phyloP scores from a whole-genome alignment of 2,888 invertebrate genomes.

The Sarcophaga rosellei region DNA sequence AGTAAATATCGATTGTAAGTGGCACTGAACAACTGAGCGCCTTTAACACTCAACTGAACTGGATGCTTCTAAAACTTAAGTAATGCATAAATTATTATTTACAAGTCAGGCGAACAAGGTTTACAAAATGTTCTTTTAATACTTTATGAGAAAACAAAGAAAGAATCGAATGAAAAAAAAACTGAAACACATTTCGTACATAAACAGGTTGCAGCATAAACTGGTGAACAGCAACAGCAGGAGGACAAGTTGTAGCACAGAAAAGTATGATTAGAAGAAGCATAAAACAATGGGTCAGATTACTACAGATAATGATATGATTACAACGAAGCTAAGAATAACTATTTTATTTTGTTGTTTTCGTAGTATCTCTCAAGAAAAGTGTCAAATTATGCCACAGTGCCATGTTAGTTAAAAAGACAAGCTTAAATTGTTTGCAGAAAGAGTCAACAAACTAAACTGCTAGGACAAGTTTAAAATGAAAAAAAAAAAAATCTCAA shows the following conservation, averaged over 20 bases:
- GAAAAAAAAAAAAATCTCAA: slow-evolving; percentile 1
- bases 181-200: background rate
- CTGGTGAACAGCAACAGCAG: no score
- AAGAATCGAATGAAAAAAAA: slow-evolving; percentile 1
- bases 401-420: slow-evolving; percentile 13
- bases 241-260: no score
- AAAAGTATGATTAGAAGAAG: no score
- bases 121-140: slow-evolving; percentile 31
- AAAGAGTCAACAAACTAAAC: slow-evolving; percentile 53
- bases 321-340: no score
- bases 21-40: background rate
- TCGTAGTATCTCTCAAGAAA: background rate
- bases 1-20: background rate
- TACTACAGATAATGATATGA: no score
- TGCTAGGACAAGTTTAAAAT: slow-evolving; percentile 30
- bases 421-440: slow-evolving; percentile 53
- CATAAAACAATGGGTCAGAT: no score
- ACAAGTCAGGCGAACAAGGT: slow-evolving; percentile 49
- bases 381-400: background rate
- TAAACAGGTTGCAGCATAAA: background rate
- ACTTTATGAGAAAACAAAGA: slow-evolving; percentile 19
- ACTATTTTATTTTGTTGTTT: background rate
- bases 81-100: slow-evolving; percentile 61
- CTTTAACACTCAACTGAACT: background rate
- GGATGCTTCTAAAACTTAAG: slow-evolving; percentile 22